Evolutionary conservation across 2,797 vertebrate genomes (phyloP).

Genomic region (Pipistrellus pygmaeus): DNA sequence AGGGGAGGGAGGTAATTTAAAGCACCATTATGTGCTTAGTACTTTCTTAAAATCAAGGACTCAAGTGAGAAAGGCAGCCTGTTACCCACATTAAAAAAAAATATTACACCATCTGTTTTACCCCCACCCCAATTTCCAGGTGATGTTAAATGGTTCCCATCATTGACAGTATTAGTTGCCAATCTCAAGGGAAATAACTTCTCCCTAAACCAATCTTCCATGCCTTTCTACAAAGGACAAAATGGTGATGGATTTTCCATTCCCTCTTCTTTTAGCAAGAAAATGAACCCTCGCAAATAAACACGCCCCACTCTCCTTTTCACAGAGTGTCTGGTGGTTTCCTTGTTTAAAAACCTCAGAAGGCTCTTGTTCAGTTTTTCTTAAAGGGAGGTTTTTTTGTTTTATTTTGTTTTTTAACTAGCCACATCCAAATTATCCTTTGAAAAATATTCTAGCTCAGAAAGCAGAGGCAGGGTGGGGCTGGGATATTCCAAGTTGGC

Average conservation of each 20-base stretch:
- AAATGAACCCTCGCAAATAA: slow-evolving; percentile 50
- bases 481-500: not conserved
- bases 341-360: slow-evolving; percentile 30
- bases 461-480: not conserved
- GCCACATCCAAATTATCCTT: not conserved
- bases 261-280: not conserved
- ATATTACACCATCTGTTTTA: not conserved
- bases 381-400: not conserved
- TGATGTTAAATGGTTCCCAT: not conserved
- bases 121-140: not conserved
- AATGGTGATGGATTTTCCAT: not conserved
- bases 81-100: not conserved
- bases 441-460: slow-evolving; percentile 18
- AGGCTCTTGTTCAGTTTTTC: not conserved
- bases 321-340: not conserved
- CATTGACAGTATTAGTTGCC: not conserved
- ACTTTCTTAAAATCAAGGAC: slow-evolving; percentile 23
- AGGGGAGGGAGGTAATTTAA: not conserved
- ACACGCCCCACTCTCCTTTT: not conserved
- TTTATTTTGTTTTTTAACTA: not conserved
- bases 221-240: slow-evolving; percentile 59
- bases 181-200: slow-evolving; percentile 44
- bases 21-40: not conserved
- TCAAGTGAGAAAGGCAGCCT: not conserved
- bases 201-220: not conserved